A percentile compares a stretch with the other conserved stretches of the same genome.
Evolutionary conservation across 2,113 vertebrate species (phyloP).

Genomic region (Phalacrocorax brasilianus): DNA sequence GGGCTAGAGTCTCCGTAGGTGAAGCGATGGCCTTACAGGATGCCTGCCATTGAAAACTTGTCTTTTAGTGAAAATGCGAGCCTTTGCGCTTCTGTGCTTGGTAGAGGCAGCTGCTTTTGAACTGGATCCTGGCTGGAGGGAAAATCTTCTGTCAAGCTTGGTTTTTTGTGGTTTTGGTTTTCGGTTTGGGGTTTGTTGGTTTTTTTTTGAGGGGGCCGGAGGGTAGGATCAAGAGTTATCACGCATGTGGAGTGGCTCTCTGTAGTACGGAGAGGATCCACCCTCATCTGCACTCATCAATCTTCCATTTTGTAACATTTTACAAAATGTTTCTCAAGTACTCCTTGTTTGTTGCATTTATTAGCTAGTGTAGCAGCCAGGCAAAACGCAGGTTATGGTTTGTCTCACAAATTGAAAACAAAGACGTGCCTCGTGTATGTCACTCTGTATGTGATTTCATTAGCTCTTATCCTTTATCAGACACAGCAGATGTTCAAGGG

Average conservation of each 20-base stretch:
- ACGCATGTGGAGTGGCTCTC: rapidly evolving
- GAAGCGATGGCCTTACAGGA: not conserved
- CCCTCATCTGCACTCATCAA: not conserved
- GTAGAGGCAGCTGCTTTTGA: not conserved
- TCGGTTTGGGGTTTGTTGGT: no score
- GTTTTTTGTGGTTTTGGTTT: no score
- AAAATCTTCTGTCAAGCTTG: not conserved
- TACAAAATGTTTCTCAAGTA: not conserved
- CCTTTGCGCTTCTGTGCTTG: not conserved
- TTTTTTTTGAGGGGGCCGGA: no score
- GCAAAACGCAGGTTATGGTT: not conserved
- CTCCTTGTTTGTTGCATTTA: not conserved
- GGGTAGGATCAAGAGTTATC: not conserved
- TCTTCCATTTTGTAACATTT: not conserved
- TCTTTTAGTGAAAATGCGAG: not conserved
- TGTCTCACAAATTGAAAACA: not conserved
- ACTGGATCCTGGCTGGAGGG: not conserved
- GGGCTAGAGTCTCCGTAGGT: not conserved
- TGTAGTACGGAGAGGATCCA: not conserved
- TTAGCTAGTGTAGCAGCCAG: not conserved
- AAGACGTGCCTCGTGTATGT: not conserved
- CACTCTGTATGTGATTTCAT: not conserved
- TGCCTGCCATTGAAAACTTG: rapidly evolving
- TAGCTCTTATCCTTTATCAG: constrained; percentile 17
- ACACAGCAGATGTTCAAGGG: constrained; percentile 29